phyloP scores from a whole-genome alignment of 2,113 vertebrate species.

The Gadus chalcogrammus region DNA sequence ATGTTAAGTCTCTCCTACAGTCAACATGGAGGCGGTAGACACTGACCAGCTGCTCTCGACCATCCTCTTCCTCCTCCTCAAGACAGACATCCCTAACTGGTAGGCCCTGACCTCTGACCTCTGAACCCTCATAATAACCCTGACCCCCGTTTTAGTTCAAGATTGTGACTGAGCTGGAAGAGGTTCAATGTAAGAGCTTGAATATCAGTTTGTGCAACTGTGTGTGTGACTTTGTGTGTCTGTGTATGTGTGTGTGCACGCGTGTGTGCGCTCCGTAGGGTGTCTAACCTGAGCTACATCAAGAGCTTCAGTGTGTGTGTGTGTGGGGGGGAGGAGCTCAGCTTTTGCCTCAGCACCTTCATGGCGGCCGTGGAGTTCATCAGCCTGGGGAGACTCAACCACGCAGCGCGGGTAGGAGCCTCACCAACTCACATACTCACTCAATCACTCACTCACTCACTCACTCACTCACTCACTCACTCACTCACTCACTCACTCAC shows the following conservation, averaged over 20 bases:
- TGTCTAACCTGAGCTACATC: conserved; percentile 96
- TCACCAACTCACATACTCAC: too few species aligned
- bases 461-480: too few species aligned
- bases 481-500: not conserved
- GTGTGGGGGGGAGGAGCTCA: conserved; percentile 88
- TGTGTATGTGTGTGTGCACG: conserved; percentile 3
- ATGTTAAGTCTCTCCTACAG: conserved; percentile 55
- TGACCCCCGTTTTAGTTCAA: too few species aligned
- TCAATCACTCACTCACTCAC: too few species aligned
- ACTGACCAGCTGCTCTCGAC: conserved; percentile 94
- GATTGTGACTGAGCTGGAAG: too few species aligned
- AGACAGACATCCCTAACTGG: conserved; percentile 98
- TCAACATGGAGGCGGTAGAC: conserved; percentile 86
- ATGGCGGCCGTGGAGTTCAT: conserved; percentile 92
- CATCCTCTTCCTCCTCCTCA: conserved; percentile 90
- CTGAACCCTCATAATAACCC: too few species aligned
- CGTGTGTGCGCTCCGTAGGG: conserved; percentile 70
- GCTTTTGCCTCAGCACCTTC: conserved; percentile 91
- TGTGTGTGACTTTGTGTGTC: conserved; percentile 5
- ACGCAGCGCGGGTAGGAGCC: not conserved
- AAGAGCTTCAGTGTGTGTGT: conserved; percentile 94
- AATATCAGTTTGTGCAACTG: too few species aligned
- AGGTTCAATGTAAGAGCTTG: too few species aligned
- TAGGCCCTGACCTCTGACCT: conserved; percentile 52
- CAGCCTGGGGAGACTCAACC: conserved; percentile 70